phyloP scores from a whole-genome alignment of 2,797 vertebrate species.

The Sciaenops ocellatus region DNA sequence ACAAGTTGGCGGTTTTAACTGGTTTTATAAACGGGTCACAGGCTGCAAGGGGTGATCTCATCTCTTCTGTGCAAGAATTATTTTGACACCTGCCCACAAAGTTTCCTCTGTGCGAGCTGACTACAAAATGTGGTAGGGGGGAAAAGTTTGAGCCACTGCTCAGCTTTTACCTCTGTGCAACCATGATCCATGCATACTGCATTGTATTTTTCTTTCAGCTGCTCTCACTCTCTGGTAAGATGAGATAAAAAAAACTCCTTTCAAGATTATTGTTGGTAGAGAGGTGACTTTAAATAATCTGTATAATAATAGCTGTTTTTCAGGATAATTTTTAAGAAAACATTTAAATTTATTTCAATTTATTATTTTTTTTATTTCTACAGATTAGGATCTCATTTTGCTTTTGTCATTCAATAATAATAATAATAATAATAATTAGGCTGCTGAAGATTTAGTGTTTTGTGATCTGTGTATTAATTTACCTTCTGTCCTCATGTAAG shows the following conservation, averaged over 20 bases:
- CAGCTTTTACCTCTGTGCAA: background rate
- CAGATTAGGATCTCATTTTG: background rate
- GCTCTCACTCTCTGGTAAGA: conserved; percentile 70
- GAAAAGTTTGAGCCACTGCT: background rate
- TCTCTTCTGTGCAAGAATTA: background rate
- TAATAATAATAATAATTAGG: background rate
- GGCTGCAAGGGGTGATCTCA: conserved; percentile 11
- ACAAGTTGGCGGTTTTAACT: background rate
- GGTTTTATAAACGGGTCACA: background rate
- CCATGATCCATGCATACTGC: conserved; percentile 41
- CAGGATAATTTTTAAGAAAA: too few species aligned
- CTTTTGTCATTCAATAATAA: background rate
- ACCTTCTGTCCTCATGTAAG: conserved; percentile 52
- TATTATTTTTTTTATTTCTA: background rate
- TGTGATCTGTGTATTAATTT: background rate
- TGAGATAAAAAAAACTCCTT: fast-evolving
- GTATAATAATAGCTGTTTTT: background rate
- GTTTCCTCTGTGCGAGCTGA: conserved; percentile 50
- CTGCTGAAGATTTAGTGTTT: background rate
- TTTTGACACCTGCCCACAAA: conserved; percentile 44
- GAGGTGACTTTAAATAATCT: background rate
- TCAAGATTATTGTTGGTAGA: background rate
- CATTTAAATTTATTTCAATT: too few species aligned
- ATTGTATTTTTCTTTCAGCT: conserved; percentile 39
- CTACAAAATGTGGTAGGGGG: conserved; percentile 4